Percentiles rank a stretch among this genome's conserved stretches.
Evolutionary conservation across 2,797 vertebrate species (phyloP).

Genomic region (Glossophaga mutica): DNA sequence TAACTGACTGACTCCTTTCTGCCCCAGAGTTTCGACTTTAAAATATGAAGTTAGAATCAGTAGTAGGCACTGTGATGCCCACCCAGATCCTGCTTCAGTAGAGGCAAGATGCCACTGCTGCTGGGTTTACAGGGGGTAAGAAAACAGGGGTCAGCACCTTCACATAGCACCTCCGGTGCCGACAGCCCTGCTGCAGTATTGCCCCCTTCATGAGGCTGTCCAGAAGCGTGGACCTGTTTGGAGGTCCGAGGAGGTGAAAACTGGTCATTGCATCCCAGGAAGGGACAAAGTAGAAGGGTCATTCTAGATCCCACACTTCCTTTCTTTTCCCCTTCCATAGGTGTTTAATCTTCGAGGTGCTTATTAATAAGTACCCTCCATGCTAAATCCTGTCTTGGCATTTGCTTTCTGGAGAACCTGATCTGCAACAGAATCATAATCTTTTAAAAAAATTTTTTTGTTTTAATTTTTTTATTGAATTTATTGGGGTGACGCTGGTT

Average conservation of each 20-base stretch:
- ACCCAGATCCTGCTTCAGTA: background rate
- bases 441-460: background rate
- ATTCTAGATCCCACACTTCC: background rate
- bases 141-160: background rate
- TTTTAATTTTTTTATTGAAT: background rate
- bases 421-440: background rate
- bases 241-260: background rate
- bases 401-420: background rate
- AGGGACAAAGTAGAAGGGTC: background rate
- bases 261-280: background rate
- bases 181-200: background rate
- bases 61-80: background rate
- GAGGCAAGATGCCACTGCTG: background rate
- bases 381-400: background rate
- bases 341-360: background rate
- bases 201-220: background rate
- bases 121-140: background rate
- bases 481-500: background rate
- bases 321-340: background rate
- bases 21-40: background rate
- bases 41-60: background rate
- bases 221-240: background rate
- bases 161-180: background rate
- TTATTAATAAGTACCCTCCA: background rate
- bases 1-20: background rate